Evolutionary conservation across 2,888 invertebrate species (phyloP), one percentile per base, ranked within the genome.

Genomic region (Polydrusus cervinus): DNA sequence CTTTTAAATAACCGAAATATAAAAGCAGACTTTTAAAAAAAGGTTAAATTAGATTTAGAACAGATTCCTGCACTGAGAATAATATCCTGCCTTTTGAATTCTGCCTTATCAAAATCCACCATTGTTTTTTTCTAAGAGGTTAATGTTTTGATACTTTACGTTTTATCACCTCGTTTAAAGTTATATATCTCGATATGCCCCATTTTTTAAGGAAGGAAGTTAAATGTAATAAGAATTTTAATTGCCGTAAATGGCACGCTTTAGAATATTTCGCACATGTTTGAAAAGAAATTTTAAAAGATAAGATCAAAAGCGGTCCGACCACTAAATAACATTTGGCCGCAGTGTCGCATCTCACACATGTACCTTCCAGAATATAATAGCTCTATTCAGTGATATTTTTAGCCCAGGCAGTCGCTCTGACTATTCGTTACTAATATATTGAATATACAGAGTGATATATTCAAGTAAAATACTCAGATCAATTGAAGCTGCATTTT

Each of bases 331-430:
- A 67, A 40, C 53, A 38, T 67, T 55, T 67, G 51, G 53, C 20
- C 16, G 18, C 53, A 49, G 53, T 53, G 49, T 66, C 66, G 40
- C n/a, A 38, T 53, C 55, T 43, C 67, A 55, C 67, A 57, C 67
- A 55, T 53, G 55, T 13, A 57, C 55, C 67, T 67, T 57, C 38
- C 1, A 6, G 53, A 66, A 40, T 53, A 69, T 69, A 69, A 69
- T 69, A 47, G 60, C 55, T 38, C 69, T 60, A 69, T 69, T 69
- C 69, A 69, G 69, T 25, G 16, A 16, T 57, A 68, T 68, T 38
- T 69, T 69, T 69, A 49, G 64, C 1, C 11, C 14, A 16, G 14
- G 9, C 16, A 6, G 18, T 49, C 20, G 20, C 43, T 45, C 64
- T 25, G 25, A 62, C n/a, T 64, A 20, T 64, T 49, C 25, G 64